These are phyloP conservation scores for Hydropsyche tenuis DNA, from an alignment of 1,140 invertebrate genomes.

Conservation along the genomic window DNA sequence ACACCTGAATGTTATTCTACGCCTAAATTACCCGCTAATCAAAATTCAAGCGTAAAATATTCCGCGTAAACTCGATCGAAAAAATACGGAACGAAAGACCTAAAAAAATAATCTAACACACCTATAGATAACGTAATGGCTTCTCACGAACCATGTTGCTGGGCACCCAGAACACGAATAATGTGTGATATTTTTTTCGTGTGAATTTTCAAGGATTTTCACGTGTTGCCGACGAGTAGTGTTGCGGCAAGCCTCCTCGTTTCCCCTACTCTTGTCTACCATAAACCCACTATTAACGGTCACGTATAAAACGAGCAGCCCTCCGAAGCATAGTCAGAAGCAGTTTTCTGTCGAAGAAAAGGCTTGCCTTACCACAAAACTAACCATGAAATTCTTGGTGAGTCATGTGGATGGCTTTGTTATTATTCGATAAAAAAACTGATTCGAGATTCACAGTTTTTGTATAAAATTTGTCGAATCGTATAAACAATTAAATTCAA, in stretches of 20 bases:
- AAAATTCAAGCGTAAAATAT: slow-evolving; percentile 4
- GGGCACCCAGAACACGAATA: background rate
- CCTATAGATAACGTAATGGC: background rate
- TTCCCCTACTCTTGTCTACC: background rate
- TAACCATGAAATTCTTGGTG: slow-evolving; percentile 25
- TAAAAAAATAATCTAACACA: too few species aligned
- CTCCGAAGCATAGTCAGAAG: slow-evolving; percentile 5
- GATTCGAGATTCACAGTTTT: too few species aligned
- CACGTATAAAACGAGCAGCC: slow-evolving; percentile 8
- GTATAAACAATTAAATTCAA: too few species aligned
- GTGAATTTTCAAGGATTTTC: slow-evolving; percentile 24
- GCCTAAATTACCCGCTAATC: background rate
- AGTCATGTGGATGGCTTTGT: background rate
- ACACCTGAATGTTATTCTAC: too few species aligned
- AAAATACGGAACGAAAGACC: too few species aligned
- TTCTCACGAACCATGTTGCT: slow-evolving; percentile 1
- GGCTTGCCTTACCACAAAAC: slow-evolving; percentile 11
- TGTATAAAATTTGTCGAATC: too few species aligned
- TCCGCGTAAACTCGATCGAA: too few species aligned
- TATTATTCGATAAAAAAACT: too few species aligned
- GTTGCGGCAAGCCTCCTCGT: background rate
- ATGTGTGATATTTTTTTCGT: slow-evolving; percentile 6
- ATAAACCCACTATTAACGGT: background rate
- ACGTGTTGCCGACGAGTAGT: background rate
- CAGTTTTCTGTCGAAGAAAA: slow-evolving; percentile 32